These are phyloP conservation scores for Centruroides sculpturatus DNA, from an alignment of 1,140 invertebrate genomes.

Conservation along the genomic window DNA sequence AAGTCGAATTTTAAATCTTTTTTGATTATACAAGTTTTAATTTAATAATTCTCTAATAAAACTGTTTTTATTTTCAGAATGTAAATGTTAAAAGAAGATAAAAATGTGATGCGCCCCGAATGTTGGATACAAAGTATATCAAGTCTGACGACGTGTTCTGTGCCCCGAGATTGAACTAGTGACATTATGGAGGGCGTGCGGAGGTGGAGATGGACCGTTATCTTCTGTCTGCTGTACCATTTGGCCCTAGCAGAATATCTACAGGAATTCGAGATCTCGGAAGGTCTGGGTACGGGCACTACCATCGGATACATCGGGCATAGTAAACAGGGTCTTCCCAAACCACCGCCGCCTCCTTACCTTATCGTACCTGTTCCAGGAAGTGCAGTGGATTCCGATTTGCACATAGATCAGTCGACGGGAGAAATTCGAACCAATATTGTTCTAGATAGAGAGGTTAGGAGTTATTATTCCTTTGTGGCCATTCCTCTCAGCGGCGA, in stretches of 20 bases:
- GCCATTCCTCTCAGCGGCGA: slow-evolving; percentile 71
- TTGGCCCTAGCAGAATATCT: slow-evolving; percentile 32
- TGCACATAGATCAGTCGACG: slow-evolving; percentile 69
- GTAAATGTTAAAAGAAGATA: too few species aligned
- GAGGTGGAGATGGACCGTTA: too few species aligned
- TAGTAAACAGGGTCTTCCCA: slow-evolving; percentile 41
- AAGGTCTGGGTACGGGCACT: slow-evolving; percentile 69
- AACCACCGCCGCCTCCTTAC: slow-evolving; percentile 51
- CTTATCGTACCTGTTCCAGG: slow-evolving; percentile 73
- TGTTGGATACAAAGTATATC: too few species aligned
- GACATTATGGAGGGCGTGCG: too few species aligned
- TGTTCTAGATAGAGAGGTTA: slow-evolving; percentile 71
- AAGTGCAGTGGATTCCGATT: slow-evolving; percentile 69
- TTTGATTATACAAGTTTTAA: too few species aligned
- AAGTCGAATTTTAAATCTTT: too few species aligned
- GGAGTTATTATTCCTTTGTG: slow-evolving; percentile 70
- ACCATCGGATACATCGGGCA: slow-evolving; percentile 67
- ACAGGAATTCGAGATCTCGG: slow-evolving; percentile 66
- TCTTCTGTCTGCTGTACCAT: too few species aligned
- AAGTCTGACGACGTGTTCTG: too few species aligned
- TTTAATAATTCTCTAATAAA: too few species aligned
- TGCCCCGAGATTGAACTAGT: too few species aligned
- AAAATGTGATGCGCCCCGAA: too few species aligned
- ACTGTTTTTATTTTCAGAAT: too few species aligned
- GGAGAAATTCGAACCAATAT: slow-evolving; percentile 80